Conservation (phyloP, 2,113 vertebrate species). For the Syngnathus typhle region DNA sequence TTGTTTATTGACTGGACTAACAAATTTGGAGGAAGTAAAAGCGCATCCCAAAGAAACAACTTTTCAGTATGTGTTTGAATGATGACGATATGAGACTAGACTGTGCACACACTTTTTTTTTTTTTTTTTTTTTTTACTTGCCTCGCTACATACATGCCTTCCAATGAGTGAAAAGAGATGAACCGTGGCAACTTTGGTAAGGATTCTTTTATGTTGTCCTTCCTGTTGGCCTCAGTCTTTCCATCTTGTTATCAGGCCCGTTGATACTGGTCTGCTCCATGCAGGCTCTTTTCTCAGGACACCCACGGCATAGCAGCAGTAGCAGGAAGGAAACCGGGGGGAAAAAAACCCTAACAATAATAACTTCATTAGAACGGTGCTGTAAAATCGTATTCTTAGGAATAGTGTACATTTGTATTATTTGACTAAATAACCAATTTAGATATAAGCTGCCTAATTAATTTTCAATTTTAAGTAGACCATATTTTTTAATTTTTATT, state of each 20-base stretch:
- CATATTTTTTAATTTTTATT: no score
- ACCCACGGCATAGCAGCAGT: no score
- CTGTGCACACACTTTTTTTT: constrained; percentile 7
- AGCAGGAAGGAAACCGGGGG: no score
- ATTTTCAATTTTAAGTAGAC: no score
- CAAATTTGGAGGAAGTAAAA: background rate
- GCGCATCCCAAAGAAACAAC: background rate
- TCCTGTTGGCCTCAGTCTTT: constrained; percentile 68
- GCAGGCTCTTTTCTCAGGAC: constrained; percentile 55
- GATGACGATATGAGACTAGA: background rate
- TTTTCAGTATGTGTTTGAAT: background rate
- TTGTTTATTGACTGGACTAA: background rate
- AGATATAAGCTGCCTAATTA: no score
- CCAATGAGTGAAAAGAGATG: constrained; percentile 31
- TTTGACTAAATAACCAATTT: background rate
- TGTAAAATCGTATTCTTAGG: background rate
- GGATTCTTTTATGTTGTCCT: constrained; percentile 54
- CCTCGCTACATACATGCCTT: background rate
- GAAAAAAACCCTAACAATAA: no score
- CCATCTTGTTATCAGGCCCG: constrained; percentile 63
- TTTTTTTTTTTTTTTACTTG: constrained; percentile 1
- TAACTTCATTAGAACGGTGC: background rate
- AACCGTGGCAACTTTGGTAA: constrained; percentile 59
- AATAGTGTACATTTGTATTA: background rate
- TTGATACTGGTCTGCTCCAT: constrained; percentile 56